Conservation (phyloP, 1,140 invertebrate genomes). For the Diachasmimorpha longicaudata region DNA sequence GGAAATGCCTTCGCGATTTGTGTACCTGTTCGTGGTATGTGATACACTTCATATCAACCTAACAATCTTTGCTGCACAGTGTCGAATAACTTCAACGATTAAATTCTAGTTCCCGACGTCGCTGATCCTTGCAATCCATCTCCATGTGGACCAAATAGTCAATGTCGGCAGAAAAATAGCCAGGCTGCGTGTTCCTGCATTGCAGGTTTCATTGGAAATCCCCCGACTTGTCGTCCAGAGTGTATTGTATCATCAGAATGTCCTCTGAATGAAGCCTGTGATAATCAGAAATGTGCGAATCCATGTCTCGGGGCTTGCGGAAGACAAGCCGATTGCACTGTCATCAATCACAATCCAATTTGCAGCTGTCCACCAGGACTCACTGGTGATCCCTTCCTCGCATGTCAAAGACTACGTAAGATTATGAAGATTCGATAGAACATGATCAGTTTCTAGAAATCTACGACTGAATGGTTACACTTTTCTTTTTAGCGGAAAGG, state of each 20-base stretch:
- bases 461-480: background rate
- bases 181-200: conserved; percentile 77
- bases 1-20: conserved; percentile 77
- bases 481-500: conserved; percentile 30
- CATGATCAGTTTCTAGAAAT: background rate
- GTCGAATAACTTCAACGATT: conserved; percentile 25
- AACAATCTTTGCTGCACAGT: background rate
- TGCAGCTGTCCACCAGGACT: conserved; percentile 68
- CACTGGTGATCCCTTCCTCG: conserved; percentile 67
- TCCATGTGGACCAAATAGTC: conserved; percentile 77
- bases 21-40: conserved; percentile 48
- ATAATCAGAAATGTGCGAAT: conserved; percentile 76
- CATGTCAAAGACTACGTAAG: conserved; percentile 57
- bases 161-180: conserved; percentile 71
- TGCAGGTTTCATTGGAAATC: conserved; percentile 74
- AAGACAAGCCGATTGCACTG: conserved; percentile 67
- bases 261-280: conserved; percentile 69
- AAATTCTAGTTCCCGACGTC: conserved; percentile 49
- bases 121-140: conserved; percentile 69
- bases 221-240: conserved; percentile 76
- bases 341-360: conserved; percentile 72
- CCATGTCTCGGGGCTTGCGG: conserved; percentile 78
- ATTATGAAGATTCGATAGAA: background rate
- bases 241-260: conserved; percentile 75
- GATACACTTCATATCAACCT: conserved; percentile 6